phyloP scores from a whole-genome alignment of 2,888 invertebrate genomes.

The Oligia latruncula region DNA sequence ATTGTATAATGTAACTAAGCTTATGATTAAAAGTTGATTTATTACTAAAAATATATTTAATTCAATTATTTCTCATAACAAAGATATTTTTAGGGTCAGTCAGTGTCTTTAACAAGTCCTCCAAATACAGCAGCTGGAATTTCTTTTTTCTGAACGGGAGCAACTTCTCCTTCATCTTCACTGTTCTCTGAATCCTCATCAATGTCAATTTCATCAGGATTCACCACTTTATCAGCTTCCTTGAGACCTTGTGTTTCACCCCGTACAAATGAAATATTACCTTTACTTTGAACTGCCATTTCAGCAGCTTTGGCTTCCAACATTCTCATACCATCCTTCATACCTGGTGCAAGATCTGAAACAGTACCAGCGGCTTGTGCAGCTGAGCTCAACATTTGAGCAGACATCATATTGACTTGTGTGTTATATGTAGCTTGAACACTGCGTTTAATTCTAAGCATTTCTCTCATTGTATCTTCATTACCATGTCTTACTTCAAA shows the following conservation, averaged over 20 bases:
- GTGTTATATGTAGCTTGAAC: slow-evolving; percentile 99
- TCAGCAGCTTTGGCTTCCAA: slow-evolving; percentile 95
- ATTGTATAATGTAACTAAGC: slow-evolving; percentile 79
- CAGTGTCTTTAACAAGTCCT: slow-evolving; percentile 89
- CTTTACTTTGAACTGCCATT: slow-evolving; percentile 90
- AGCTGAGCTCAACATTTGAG: slow-evolving; percentile 97
- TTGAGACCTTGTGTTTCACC: slow-evolving; percentile 95
- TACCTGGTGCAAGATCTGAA: slow-evolving; percentile 93
- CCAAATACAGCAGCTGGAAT: slow-evolving; percentile 98
- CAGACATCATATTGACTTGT: slow-evolving; percentile 99
- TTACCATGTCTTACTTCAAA: slow-evolving; percentile 99
- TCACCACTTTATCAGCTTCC: slow-evolving; percentile 92
- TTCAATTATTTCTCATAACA: slow-evolving; percentile 46
- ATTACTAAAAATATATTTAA: slow-evolving; percentile 67
- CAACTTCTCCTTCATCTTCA: slow-evolving; percentile 91
- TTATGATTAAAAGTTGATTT: slow-evolving; percentile 79
- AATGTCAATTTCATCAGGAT: slow-evolving; percentile 97
- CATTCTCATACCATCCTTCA: slow-evolving; percentile 96
- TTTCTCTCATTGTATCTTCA: slow-evolving; percentile 99
- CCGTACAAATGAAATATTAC: slow-evolving; percentile 95
- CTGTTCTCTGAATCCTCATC: slow-evolving; percentile 93
- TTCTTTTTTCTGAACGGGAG: slow-evolving; percentile 95
- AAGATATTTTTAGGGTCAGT: slow-evolving; percentile 60
- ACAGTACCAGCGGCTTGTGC: slow-evolving; percentile 92
- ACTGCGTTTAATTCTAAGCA: slow-evolving; percentile 99